Evolutionary conservation across 2,888 invertebrate species (phyloP), one percentile per base, ranked within the genome.

Genomic region (Noctua fimbriata): DNA sequence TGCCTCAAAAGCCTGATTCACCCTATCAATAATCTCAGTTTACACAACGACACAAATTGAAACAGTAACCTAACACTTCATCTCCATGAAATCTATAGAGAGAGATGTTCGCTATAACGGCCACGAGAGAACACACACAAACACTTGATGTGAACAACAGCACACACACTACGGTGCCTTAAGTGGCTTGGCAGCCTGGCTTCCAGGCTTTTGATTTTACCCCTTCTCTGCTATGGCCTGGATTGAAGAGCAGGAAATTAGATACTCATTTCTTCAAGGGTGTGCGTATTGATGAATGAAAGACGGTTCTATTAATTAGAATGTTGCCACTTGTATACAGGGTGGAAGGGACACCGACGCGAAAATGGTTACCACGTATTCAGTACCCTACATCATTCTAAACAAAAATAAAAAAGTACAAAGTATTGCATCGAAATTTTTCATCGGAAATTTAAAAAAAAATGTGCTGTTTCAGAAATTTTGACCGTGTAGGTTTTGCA

Each of bases 111-210:
- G 60, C 70, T 71, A 14, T 60, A 60, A 69, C 79, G 69, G 44
- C 28, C 55, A 47, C 73, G 58, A 14, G 32, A 85, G 71, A 55
- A 65, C 81, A 52, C 72, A 72, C 85, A 85, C 85, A 83, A 83
- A 81, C 72, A 83, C 83, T 76, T 69, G 69, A 83, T 28, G 67
- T 76, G 72, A 70, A 83, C 83, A 78, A 78, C 70, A 44, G 70
- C 21, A 69, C 32, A 75, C 69, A 84, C 81, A 76, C 76, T 83
- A 67, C 49, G 14, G 44, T 32, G n/a, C 14, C n/a, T 9, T 47
- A 66, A 85, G 76, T 72, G 76, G 81, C 82, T 81, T 69, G 52
- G 85, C 49, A 69, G 49, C 65, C n/a, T 1, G 65, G 71, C 60
- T 69, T 84, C 41, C 74, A 79, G 32, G 72, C 69, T 76, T 76